Evolutionary conservation across 2,113 vertebrate species (phyloP), one percentile per base, ranked within the genome.

Genomic region (Grammatotria lemairii): DNA sequence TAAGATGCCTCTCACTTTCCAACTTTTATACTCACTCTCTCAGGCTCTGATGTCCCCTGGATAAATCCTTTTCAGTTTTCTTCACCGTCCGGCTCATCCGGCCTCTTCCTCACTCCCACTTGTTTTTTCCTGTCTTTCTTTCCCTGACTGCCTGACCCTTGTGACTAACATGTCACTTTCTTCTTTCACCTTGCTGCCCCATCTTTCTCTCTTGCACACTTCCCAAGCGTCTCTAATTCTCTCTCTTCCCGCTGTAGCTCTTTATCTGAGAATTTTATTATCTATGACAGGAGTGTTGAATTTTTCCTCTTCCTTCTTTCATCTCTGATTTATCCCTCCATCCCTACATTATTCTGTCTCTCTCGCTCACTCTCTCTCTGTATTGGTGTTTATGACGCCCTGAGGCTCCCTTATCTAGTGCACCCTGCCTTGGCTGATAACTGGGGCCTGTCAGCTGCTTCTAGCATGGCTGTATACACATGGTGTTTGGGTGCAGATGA

Each of bases 311-410:
- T 80, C 54, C 42, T 82, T 82, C 90, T 93, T 95, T 92, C 85
- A 87, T 94, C 89, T 95, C 75, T 86, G 88, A 90, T 88, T 94
- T 87, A 89, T 87, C 38, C 85, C 51, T 58, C 35, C 47, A 49
- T 82, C 51, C 55, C 82, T 45, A 47, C 60, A 65, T 65, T 65
- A 65, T 65, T 65, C 60, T 35, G 68, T 70, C 53, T 17, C 68
- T 81, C 82, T 40, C 63, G 26, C 53, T 58, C 81, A 28, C 80
- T 51, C 65, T 83, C 19, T 28, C 13, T 42, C n/a, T 80, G 42
- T 83, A 68, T 84, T 82, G 89, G 89, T 89, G 89, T 94, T 92
- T 91, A 94, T 89, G 90, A 95, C 86, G 85, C 93, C 94, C 94
- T 51, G 60, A 80, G 21, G 91, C 87, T 84, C 42, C 75, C 91